phyloP scores from a whole-genome alignment of 2,113 vertebrate genomes.

The Astur gentilis region DNA sequence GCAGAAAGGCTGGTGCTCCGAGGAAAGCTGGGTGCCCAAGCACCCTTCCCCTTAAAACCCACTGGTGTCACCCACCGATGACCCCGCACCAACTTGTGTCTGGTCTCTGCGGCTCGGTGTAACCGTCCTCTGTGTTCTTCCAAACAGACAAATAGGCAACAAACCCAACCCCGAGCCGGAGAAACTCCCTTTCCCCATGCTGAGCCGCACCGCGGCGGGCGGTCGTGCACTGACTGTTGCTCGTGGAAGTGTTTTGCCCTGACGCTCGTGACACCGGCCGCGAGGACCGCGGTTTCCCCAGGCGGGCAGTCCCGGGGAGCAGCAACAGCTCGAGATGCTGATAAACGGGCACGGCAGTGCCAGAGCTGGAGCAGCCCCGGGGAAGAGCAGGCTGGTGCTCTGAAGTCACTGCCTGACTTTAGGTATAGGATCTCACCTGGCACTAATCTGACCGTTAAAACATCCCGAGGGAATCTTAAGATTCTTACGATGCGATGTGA shows the following conservation, averaged over 20 bases:
- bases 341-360: not conserved
- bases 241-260: not conserved
- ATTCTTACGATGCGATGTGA: rapidly evolving
- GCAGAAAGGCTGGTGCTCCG: not conserved
- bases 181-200: not conserved
- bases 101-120: rapidly evolving
- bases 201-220: rapidly evolving
- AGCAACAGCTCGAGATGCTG: rapidly evolving
- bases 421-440: not conserved
- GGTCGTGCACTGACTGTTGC: rapidly evolving
- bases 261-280: rapidly evolving
- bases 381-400: not conserved
- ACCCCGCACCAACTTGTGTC: not conserved
- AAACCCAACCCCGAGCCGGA: not conserved
- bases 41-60: not conserved
- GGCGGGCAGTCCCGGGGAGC: not conserved
- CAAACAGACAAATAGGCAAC: not conserved
- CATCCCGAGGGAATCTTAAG: not conserved
- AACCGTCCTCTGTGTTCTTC: not conserved
- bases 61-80: rapidly evolving
- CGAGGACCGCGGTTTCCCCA: not conserved
- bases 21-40: not conserved
- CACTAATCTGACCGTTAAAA: not conserved
- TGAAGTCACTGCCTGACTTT: not conserved
- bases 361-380: not conserved